phyloP scores from a whole-genome alignment of 2,113 vertebrate species.

The Gambusia holbrooki region DNA sequence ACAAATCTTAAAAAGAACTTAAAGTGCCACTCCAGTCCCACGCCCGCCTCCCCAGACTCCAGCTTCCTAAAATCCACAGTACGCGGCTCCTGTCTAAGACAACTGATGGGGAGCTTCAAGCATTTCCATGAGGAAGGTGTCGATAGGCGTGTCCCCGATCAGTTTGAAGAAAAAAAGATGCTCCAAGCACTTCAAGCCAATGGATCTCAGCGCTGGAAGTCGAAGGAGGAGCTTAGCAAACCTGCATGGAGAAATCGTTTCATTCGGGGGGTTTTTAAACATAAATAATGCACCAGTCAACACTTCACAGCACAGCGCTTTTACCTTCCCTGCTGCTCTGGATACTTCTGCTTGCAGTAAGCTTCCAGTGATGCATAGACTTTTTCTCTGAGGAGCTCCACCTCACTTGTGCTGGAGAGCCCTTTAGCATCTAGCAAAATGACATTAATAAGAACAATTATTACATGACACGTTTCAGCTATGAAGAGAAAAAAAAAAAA shows the following conservation, averaged over 20 bases:
- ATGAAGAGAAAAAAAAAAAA: background rate
- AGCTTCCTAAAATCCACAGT: constrained; percentile 71
- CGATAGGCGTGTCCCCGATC: constrained; percentile 92
- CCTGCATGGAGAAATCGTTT: constrained; percentile 57
- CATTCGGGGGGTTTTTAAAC: background rate
- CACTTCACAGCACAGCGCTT: background rate
- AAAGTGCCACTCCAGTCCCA: constrained; percentile 84
- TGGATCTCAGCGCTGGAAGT: constrained; percentile 88
- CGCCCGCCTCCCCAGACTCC: constrained; percentile 75
- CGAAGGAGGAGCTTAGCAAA: constrained; percentile 92
- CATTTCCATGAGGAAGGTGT: constrained; percentile 97
- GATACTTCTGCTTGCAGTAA: constrained; percentile 94
- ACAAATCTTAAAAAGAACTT: constrained; percentile 80
- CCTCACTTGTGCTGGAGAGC: constrained; percentile 89
- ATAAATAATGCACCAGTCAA: background rate
- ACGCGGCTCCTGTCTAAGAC: constrained; percentile 75
- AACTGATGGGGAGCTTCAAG: constrained; percentile 92
- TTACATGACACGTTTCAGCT: no score
- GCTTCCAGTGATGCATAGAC: constrained; percentile 92
- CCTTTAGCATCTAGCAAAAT: constrained; percentile 86
- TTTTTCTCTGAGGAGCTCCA: constrained; percentile 90
- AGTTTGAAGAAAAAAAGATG: constrained; percentile 96
- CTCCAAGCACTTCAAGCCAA: constrained; percentile 92
- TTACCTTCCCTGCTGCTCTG: constrained; percentile 88
- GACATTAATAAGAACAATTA: background rate